Evolutionary conservation across 1,140 invertebrate species (phyloP), one percentile per base, ranked within the genome.

Genomic region (Trinorchestia longiramus): DNA sequence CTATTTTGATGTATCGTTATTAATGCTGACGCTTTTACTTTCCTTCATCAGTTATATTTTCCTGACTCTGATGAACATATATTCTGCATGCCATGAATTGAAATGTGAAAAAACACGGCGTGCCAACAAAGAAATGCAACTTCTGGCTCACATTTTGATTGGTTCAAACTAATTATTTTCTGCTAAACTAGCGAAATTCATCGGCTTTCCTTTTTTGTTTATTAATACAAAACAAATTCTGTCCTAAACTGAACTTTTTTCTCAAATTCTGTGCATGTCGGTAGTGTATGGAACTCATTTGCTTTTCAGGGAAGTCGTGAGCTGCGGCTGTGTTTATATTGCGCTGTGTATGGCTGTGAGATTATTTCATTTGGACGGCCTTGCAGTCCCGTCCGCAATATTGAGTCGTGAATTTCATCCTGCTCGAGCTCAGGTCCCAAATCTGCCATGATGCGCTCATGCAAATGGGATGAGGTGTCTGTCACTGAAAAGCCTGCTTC

Each of bases 261-360:
- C 62, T 36, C 1, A 3, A 77, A 77, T 77, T 19, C 8, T 3
- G 62, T 77, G 3, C 15, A 15, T 77, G 62, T 1, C 62, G 28
- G 62, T 77, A 36, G 62, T 3, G 62, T 19, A 36, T 77, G 8
- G 62, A 23, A 28, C 62, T 11, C 28, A 19, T 77, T 77, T 77
- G 8, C 36, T 11, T 77, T 77, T 36, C 28, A 28, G 36, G 62
- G 15, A 77, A 28, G 8, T 77, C 62, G 62, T 77, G 15, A 77
- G 62, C 62, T 11, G 62, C 62, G 15, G 62, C 62, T 28, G 28
- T 77, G 62, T 77, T 77, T 77, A 77, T 77, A 77, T 77, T 77
- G 62, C 62, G 62, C 62, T 77, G 62, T 77, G 62, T 77, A 77
- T 77, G 62, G 62, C 62, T 90, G 88, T 90, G 88, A 90, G 41